Conservation (phyloP, 2,113 vertebrate species). For the Trogon surrucura region DNA sequence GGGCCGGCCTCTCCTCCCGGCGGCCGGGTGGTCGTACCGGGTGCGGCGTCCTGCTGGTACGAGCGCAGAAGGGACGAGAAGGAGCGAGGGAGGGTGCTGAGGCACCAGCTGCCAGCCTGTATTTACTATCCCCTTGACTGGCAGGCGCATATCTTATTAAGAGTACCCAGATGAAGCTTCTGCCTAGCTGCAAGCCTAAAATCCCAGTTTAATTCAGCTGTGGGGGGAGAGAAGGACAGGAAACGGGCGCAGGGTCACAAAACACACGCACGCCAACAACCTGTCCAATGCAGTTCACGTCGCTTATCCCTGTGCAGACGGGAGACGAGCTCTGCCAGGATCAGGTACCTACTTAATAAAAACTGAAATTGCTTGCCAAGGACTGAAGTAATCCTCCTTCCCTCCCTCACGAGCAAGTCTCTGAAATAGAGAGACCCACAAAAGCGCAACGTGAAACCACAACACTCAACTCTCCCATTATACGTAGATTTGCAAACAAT, state of each 20-base stretch:
- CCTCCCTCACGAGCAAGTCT: background rate
- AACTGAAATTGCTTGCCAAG: background rate
- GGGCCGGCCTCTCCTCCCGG: background rate
- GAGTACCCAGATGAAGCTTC: background rate
- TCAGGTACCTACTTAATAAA: background rate
- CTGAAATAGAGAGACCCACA: background rate
- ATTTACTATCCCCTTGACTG: background rate
- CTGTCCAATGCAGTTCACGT: background rate
- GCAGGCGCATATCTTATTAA: background rate
- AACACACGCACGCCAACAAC: rapidly evolving
- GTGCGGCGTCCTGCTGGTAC: background rate
- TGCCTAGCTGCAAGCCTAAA: background rate
- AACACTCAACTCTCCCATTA: background rate
- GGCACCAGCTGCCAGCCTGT: background rate
- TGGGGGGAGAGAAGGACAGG: rapidly evolving
- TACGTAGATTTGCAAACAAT: background rate
- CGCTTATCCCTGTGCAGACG: background rate
- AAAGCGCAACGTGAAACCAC: background rate
- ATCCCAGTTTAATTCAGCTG: background rate
- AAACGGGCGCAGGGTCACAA: rapidly evolving
- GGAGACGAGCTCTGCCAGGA: background rate
- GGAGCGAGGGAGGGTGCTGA: background rate
- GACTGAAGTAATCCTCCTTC: background rate
- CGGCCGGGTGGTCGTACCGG: background rate
- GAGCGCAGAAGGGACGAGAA: background rate